Base-by-base conservation (phyloP, 1,140 invertebrate genomes). In the Mamestra configurata region DNA sequence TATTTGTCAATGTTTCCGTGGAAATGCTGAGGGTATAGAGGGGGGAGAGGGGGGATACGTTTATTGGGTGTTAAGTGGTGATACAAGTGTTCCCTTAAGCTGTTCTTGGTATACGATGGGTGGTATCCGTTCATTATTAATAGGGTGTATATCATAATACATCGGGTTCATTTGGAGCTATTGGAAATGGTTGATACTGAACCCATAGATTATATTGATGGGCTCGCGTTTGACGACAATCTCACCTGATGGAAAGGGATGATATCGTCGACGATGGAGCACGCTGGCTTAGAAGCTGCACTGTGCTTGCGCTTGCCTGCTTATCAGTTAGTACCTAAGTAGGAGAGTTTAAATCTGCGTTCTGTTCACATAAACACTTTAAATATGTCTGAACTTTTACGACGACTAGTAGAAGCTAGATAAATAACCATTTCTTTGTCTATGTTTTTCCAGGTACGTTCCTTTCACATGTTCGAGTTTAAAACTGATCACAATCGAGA, bases 31-130 rank as follows among this genome's bases (percentile, higher is more conserved):
- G 31, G 57, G 15, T 7, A 31, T 1, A 13, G 15, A 22, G 35
- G 35, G 37, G 1, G 11, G 11, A 10, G 13, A 4, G 13, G 43
- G 11, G 13, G 13, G 11, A 46, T 46, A 51, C 43, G 8, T 27
- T 71, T 71, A 51, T 71, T 71, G 68, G 27, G 66, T 70, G 66
- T 70, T 70, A 70, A 70, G 43, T 70, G 66, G 61, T 43, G 35
- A 20, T 13, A 22, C 57, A 59, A 11, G 6, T 10, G 27, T n/a
- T 8, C 61, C 18, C 40, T 66, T 66, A 6, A 66, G 3, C 35
- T 10, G 7, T 66, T 66, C 61, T 66, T 43, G 61, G 61, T 37
- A 66, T 18, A 3, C 2, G 8, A 40, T 37, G n/a, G 18, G 61
- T 35, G 31, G 27, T 57, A 27, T 15, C 11, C 10, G 24, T 20